phyloP scores from a whole-genome alignment of 2,113 vertebrate genomes.

The Sander lucioperca region DNA sequence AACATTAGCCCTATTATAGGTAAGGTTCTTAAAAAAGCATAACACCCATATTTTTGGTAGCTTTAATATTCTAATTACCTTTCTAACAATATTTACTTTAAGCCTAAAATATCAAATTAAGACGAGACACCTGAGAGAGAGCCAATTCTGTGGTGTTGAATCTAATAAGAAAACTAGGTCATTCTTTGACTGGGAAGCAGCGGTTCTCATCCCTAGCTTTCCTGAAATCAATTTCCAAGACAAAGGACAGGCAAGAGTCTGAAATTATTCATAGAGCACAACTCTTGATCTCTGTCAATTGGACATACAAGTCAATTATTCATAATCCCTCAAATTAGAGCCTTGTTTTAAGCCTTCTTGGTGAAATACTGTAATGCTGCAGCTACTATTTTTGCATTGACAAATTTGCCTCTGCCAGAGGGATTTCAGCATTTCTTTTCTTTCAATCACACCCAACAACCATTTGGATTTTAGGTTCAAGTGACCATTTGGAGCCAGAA shows the following conservation, averaged over 20 bases:
- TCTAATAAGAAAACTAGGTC: conserved; percentile 1
- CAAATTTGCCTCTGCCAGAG: background rate
- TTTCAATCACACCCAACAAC: conserved; percentile 3
- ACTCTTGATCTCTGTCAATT: conserved; percentile 8
- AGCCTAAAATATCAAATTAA: background rate
- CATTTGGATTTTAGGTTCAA: conserved; percentile 10
- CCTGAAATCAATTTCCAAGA: conserved; percentile 46
- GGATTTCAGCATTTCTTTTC: conserved; percentile 5
- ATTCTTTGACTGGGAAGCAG: background rate
- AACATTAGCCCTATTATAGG: background rate
- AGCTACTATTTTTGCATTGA: background rate
- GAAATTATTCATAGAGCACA: conserved; percentile 30
- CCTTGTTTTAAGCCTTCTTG: background rate
- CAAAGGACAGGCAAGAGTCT: conserved; percentile 11
- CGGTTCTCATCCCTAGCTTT: conserved; percentile 9
- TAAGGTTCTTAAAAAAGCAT: background rate
- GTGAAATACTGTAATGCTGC: background rate
- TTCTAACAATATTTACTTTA: background rate
- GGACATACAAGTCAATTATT: conserved; percentile 34
- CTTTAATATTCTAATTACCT: background rate
- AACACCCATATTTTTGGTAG: background rate
- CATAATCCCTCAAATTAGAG: conserved; percentile 29
- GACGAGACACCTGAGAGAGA: background rate
- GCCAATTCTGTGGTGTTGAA: background rate
- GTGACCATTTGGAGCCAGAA: conserved; percentile 23